Percentiles rank a stretch among this genome's conserved stretches.
Conservation (phyloP, 1,140 invertebrate genomes). For the Anthonomus grandis region DNA sequence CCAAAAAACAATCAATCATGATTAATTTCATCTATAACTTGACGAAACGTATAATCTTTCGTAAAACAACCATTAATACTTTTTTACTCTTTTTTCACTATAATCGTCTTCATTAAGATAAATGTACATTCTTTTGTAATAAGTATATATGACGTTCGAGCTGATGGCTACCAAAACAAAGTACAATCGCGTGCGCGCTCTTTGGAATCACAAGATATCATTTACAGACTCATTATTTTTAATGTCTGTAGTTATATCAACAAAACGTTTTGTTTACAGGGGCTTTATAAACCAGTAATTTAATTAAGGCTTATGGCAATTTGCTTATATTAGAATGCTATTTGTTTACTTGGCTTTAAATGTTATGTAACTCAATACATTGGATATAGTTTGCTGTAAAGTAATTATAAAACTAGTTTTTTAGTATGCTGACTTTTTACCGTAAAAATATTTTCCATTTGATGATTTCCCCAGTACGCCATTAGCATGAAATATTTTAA, state of each 20-base stretch:
- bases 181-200: conserved; percentile 16
- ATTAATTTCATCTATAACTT: no score
- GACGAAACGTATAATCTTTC: no score
- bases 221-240: conserved; percentile 15
- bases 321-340: no score
- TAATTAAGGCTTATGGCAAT: conserved; percentile 4
- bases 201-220: conserved; percentile 17
- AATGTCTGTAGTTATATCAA: conserved; percentile 11
- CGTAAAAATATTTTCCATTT: no score
- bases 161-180: conserved; percentile 10
- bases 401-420: no score
- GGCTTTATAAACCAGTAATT: conserved; percentile 3
- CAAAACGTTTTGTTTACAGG: conserved; percentile 5
- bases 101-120: conserved; percentile 8
- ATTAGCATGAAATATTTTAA: conserved; percentile 7
- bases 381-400: no score
- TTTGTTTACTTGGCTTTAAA: no score
- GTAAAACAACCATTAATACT: no score
- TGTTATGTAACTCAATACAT: no score
- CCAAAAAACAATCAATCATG: no score
- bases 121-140: conserved; percentile 12
- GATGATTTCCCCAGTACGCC: no score
- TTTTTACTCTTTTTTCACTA: no score
- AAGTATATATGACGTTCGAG: conserved; percentile 12
- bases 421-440: neutral